Evolutionary conservation across 2,888 invertebrate genomes (phyloP).

Genomic region (Athalia rosae): DNA sequence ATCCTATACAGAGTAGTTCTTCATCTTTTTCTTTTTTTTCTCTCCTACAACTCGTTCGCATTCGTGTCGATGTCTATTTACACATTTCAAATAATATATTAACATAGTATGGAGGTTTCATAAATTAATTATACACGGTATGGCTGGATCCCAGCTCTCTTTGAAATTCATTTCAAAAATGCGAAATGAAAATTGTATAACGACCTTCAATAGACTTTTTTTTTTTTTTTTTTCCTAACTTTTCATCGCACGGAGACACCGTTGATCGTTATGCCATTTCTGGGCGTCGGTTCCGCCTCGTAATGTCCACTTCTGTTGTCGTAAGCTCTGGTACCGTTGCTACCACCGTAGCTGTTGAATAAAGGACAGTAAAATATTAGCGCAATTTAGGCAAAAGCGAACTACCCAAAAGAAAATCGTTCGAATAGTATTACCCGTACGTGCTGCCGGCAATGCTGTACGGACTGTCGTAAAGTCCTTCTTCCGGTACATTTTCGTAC

Average conservation of each 20-base stretch:
- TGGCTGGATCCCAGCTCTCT: not conserved
- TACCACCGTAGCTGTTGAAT: conserved; percentile 62
- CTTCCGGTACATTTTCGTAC: conserved; percentile 74
- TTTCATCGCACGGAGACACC: conserved; percentile 88
- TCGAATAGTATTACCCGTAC: conserved; percentile 52
- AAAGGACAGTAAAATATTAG: not conserved
- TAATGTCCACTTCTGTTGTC: conserved; percentile 73
- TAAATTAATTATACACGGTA: conserved; percentile 12
- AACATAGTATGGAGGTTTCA: conserved; percentile 24
- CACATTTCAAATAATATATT: conserved; percentile 16
- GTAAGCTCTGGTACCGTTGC: conserved; percentile 65
- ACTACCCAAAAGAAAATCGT: not conserved
- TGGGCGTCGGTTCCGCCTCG: conserved; percentile 81
- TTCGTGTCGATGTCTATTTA: conserved; percentile 22
- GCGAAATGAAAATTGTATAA: not conserved
- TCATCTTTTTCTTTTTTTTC: not conserved
- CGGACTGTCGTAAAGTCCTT: conserved; percentile 73
- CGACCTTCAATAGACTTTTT: not conserved
- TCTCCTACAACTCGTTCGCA: not conserved
- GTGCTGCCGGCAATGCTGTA: conserved; percentile 67
- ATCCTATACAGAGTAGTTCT: not conserved
- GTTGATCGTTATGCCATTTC: conserved; percentile 88
- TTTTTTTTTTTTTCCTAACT: not conserved
- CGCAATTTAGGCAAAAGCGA: not conserved
- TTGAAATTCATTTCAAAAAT: not conserved